Evolutionary conservation across 1,140 invertebrate genomes (phyloP).

Genomic region (Microplitis demolitor): DNA sequence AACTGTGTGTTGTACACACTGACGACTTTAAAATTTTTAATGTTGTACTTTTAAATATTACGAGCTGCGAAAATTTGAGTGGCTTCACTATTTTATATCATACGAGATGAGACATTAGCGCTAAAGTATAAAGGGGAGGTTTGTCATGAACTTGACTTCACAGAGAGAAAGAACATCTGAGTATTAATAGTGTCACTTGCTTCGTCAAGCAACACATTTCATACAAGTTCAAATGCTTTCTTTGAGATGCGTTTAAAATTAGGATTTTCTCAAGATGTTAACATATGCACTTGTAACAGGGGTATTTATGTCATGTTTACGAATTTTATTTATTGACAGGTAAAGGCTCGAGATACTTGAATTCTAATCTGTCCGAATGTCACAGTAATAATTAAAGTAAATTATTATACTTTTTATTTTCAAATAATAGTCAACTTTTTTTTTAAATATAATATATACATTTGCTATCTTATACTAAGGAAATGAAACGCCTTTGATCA

Average conservation of each 20-base stretch:
- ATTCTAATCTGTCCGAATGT: no score
- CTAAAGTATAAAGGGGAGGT: background rate
- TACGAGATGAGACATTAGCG: background rate
- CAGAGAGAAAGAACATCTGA: background rate
- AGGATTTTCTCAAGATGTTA: background rate
- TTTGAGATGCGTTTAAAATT: background rate
- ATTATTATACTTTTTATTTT: no score
- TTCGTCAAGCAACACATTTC: background rate
- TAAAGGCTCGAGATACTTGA: no score
- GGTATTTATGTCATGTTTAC: no score
- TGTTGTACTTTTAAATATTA: background rate
- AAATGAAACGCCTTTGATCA: no score
- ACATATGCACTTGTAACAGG: background rate
- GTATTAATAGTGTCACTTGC: constrained; percentile 4
- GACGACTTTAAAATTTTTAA: background rate
- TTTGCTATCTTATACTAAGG: no score
- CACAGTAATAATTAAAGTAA: no score
- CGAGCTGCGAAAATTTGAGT: constrained; percentile 14
- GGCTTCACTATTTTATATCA: background rate
- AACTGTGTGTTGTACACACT: no score
- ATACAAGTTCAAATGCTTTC: background rate
- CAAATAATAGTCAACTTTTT: no score
- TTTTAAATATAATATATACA: no score
- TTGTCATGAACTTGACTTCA: constrained; percentile 8
- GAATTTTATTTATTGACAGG: background rate